Base-by-base conservation (phyloP, 2,797 vertebrate genomes). In the Notolabrus celidotus region DNA sequence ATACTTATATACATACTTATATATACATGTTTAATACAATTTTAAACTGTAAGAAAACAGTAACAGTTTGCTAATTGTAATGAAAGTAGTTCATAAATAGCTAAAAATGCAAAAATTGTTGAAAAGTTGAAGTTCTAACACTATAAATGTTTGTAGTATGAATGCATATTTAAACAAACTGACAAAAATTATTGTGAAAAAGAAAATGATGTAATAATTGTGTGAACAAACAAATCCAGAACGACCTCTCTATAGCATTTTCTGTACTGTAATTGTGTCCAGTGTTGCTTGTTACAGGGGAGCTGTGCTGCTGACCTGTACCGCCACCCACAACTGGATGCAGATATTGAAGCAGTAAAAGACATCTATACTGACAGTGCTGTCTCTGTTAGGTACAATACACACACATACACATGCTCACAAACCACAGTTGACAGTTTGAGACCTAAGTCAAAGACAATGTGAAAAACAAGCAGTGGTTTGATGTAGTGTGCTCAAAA, bases 321-420 rank as follows among this genome's bases (percentile, higher is more conserved):
- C 87, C 96, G 98, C 34, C 98, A 99, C 89, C 97, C 97, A 1
- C 98, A 99, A 87, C 94, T 99, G 72, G 98, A 99, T 39, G 97
- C 97, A 51, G 97, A 99, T 89, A 99, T 99, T 3, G 98, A 99
- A 86, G 97, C 97, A 0, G 97, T 99, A 83, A 99, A 98, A 92
- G 97, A 99, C 90, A 96, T 99, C 91, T 99, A 99, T 93, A 97
- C 96, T 2, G 98, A 99, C 89, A 97, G 96, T 83, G 96, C 97
- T 43, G 95, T 98, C 72, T 97, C 96, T 22, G 92, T 99, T 92
- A 98, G 98, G 98, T 99, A 91, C 25, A 45, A 10, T 46, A 43
- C 41, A 67, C 3, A 73, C 2, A 34, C 16, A 51, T 31, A 33
- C 2, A 43, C 33, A 56, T 65, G 25, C 54, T 54, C 5, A 34